Percentiles rank a stretch among this genome's conserved stretches.
Evolutionary conservation across 2,797 vertebrate species (phyloP).

Genomic region (Pangasius larnaudii): DNA sequence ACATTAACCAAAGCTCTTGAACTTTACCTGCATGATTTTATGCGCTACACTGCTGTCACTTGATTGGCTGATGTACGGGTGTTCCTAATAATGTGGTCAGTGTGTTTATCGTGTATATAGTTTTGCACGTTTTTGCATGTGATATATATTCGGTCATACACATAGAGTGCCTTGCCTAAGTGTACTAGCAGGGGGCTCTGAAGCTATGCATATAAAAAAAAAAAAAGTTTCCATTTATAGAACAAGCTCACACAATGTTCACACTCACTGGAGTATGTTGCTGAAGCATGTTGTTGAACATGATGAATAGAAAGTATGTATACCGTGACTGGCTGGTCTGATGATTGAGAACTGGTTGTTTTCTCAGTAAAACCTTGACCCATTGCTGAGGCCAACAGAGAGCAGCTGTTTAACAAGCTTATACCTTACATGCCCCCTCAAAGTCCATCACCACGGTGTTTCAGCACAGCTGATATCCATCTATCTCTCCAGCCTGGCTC

Average conservation of each 20-base stretch:
- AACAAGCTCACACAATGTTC: background rate
- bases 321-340: background rate
- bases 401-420: constrained; percentile 38
- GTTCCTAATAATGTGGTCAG: background rate
- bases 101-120: background rate
- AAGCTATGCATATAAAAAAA: background rate
- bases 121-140: background rate
- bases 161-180: background rate
- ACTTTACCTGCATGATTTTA: background rate
- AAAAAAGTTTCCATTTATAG: background rate
- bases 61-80: background rate
- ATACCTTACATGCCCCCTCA: background rate
- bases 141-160: background rate
- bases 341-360: constrained; percentile 19
- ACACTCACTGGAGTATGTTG: constrained; percentile 7
- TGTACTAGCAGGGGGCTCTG: background rate
- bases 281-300: background rate
- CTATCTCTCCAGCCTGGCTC: constrained; percentile 21
- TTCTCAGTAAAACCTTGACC: constrained; percentile 26
- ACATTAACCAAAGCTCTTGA: background rate
- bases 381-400: constrained; percentile 10
- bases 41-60: background rate
- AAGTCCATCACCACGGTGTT: background rate
- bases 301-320: background rate
- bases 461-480: constrained; percentile 21